Conservation (phyloP, 2,797 vertebrate species). For the Chiroxiphia lanceolata region DNA sequence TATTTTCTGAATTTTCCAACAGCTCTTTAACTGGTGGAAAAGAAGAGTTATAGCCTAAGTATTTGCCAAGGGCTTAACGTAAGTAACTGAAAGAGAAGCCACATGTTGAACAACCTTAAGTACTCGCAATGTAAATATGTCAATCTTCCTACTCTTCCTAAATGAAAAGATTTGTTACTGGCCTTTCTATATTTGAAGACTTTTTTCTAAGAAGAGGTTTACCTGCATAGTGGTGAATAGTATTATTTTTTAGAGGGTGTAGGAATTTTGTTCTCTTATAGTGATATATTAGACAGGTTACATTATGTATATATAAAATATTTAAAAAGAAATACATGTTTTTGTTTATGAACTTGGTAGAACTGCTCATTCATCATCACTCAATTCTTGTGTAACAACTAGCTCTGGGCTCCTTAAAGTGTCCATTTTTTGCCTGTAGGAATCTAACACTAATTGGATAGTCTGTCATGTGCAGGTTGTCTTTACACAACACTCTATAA, state of each 20-base stretch:
- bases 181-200: background rate
- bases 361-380: background rate
- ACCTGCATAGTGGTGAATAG: background rate
- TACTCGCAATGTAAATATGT: background rate
- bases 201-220: background rate
- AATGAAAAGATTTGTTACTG: background rate
- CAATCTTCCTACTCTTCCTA: background rate
- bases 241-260: background rate
- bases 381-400: slow-evolving; percentile 2
- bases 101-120: background rate
- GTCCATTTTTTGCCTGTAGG: slow-evolving; percentile 33
- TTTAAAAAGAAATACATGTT: background rate
- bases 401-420: slow-evolving; percentile 40
- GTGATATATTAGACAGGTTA: background rate
- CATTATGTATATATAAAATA: background rate
- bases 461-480: background rate
- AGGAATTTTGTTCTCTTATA: background rate
- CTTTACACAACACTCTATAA: slow-evolving; percentile 18
- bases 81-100: background rate
- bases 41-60: background rate
- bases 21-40: background rate
- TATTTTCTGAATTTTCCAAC: background rate
- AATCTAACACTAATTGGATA: slow-evolving; percentile 21
- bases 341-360: background rate
- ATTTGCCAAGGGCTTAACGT: background rate